Percentiles rank a stretch among this genome's conserved stretches.
Evolutionary conservation across 2,113 vertebrate species (phyloP).

Genomic region (Motacilla alba): DNA sequence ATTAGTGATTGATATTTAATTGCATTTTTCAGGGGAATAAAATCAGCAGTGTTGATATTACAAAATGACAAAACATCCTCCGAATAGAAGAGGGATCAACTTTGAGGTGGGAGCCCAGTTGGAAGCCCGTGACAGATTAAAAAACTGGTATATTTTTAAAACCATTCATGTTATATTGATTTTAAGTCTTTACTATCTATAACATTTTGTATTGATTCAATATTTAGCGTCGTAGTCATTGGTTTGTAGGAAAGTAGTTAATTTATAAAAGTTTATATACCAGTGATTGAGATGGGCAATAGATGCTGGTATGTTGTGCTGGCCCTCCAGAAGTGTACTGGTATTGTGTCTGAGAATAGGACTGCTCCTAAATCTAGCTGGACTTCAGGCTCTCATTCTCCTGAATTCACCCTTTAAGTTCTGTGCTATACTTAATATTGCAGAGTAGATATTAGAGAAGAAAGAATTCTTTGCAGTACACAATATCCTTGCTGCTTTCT

Average conservation of each 20-base stretch:
- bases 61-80: constrained; percentile 97
- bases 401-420: not conserved
- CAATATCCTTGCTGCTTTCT: not conserved
- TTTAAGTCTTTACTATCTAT: constrained; percentile 50
- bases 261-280: not conserved
- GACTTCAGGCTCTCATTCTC: not conserved
- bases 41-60: constrained; percentile 78
- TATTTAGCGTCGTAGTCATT: constrained; percentile 26
- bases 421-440: not conserved
- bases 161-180: constrained; percentile 68
- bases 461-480: not conserved
- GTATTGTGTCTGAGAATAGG: not conserved
- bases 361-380: not conserved
- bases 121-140: constrained; percentile 94
- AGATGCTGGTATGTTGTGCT: not conserved
- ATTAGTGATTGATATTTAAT: constrained; percentile 75
- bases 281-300: not conserved
- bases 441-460: rapidly evolving
- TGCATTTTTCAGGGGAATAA: constrained; percentile 83
- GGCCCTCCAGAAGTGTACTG: not conserved
- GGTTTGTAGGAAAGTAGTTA: constrained; percentile 21
- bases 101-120: constrained; percentile 96
- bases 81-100: constrained; percentile 91
- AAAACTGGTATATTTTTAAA: constrained; percentile 90
- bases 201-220: constrained; percentile 17